phyloP scores from a whole-genome alignment of 2,797 vertebrate genomes.

The Lophius americanus region DNA sequence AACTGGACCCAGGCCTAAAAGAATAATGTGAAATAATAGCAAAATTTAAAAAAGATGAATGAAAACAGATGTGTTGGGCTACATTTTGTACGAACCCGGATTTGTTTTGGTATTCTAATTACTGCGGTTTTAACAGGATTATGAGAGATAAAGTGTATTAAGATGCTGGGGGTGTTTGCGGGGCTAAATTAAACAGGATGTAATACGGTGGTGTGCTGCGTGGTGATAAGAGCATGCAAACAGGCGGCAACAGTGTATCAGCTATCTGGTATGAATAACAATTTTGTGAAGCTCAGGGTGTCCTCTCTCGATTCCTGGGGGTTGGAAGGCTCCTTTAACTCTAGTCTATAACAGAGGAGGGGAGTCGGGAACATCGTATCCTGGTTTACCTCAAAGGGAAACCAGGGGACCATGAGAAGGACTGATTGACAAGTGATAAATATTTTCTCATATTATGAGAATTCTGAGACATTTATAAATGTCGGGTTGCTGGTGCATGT shows the following conservation, averaged over 20 bases:
- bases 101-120: slow-evolving; percentile 59
- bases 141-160: slow-evolving; percentile 68
- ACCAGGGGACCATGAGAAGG: too few species aligned
- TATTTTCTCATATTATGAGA: too few species aligned
- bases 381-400: too few species aligned
- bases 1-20: neutral
- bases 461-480: too few species aligned
- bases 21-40: slow-evolving; percentile 4
- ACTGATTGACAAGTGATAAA: too few species aligned
- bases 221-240: slow-evolving; percentile 54
- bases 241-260: slow-evolving; percentile 42
- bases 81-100: slow-evolving; percentile 21
- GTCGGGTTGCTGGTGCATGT: too few species aligned
- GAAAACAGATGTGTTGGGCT: neutral
- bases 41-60: too few species aligned
- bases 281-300: neutral
- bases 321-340: too few species aligned
- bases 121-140: slow-evolving; percentile 76
- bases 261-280: slow-evolving; percentile 46
- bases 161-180: slow-evolving; percentile 57
- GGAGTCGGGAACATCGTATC: too few species aligned
- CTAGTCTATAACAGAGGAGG: too few species aligned
- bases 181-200: slow-evolving; percentile 68
- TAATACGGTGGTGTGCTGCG: slow-evolving; percentile 62
- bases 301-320: too few species aligned